Base-by-base conservation (phyloP, 1,140 invertebrate genomes). In the Cepaea nemoralis region DNA sequence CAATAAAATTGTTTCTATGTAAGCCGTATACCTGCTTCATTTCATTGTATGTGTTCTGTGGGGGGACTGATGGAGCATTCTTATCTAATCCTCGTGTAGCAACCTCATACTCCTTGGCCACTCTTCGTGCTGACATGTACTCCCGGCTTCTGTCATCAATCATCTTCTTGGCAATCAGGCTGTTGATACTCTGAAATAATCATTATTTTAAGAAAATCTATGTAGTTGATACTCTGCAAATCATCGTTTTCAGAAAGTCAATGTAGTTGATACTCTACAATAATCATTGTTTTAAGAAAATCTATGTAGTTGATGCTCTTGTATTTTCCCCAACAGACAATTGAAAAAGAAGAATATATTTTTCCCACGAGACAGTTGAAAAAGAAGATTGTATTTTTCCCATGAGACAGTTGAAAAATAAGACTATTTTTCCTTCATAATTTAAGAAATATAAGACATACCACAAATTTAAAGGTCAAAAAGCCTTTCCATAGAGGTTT, bases 51-150 rank as follows among this genome's bases (percentile, higher is more conserved):
- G 95, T 94, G 59, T 96, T 95, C 35, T 95, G 96, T 0, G 98
- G 98, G 48, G 98, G 98, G 1, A 98, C 94, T 71, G 97, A 97
- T 0, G 98, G 97, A 83, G 96, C 94, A 92, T 97, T 98, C 77
- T 97, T 93, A 91, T 99, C 99, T 0, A 99, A 92, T 0, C 98
- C 98, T 88, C 98, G 93, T 0, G 98, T 99, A 39, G 97, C 95
- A 0, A 95, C 96, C 92, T 99, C 98, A 87, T 99, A 93, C 91
- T 99, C 98, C 91, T 99, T 99, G 19, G 97, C 96, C n/a, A 99
- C 98, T 48, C 97, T 92, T 55, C 97, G 92, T 0, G 98, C 97
- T 92, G 99, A 99, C 97, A 99, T 99, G 89, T 99, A 99, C 86
- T 99, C 98, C 69, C 97, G 93, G 35, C 95, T 96, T 75, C 96